Conservation (phyloP, 92 coral and sea anemone species). For the Parazoanthus atlanticus region DNA sequence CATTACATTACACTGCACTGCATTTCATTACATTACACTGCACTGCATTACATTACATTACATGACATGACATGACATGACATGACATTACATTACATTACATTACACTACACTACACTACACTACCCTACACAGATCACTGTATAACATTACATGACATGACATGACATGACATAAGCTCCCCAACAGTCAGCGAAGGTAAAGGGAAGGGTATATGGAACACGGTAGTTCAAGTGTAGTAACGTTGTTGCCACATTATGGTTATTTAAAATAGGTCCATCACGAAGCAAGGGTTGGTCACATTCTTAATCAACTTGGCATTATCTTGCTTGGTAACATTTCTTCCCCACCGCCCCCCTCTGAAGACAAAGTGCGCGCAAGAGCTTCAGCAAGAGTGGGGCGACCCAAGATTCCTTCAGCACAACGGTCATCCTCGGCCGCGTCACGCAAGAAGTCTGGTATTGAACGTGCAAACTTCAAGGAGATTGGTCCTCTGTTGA, state of each 20-base stretch:
- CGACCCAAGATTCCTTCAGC: constrained; percentile 60
- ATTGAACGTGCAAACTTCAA: constrained; percentile 44
- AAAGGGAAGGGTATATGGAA: constrained; percentile 46
- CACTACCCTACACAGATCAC: no score
- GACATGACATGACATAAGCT: no score
- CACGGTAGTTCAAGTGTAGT: not conserved
- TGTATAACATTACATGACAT: constrained; percentile 16
- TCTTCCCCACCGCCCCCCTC: constrained; percentile 58
- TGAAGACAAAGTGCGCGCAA: constrained; percentile 62
- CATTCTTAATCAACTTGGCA: constrained; percentile 68
- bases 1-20: no score
- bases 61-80: no score
- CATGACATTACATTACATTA: no score
- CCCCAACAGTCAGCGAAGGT: no score
- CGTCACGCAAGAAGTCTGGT: constrained; percentile 57
- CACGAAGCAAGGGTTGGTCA: constrained; percentile 74
- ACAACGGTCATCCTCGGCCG: constrained; percentile 22
- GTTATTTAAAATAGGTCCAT: constrained; percentile 31
- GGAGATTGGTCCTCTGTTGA: constrained; percentile 63
- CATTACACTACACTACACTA: no score
- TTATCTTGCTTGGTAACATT: constrained; percentile 63
- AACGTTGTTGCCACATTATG: not conserved
- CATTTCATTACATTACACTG: no score
- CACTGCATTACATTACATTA: no score
- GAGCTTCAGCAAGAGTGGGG: constrained; percentile 61